Conservation (phyloP, 2,113 vertebrate genomes). For the Thamnophis sirtalis region DNA sequence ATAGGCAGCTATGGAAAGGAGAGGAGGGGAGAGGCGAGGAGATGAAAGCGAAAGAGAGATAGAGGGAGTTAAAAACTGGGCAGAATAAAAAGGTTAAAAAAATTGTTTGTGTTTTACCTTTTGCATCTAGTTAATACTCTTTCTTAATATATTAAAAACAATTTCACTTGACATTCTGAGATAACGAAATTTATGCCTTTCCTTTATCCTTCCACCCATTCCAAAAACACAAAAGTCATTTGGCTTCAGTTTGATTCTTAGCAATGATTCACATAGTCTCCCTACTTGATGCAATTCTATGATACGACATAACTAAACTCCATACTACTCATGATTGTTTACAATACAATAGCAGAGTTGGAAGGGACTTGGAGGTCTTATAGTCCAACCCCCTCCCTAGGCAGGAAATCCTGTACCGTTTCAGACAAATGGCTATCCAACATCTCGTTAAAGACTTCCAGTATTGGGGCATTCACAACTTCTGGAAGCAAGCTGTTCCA, state of each 20-base stretch:
- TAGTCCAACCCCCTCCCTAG: too few species aligned
- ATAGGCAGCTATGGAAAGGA: neutral
- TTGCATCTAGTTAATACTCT: neutral
- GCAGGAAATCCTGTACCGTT: too few species aligned
- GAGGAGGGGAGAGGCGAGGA: neutral
- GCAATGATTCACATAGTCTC: neutral
- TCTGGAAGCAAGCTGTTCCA: too few species aligned
- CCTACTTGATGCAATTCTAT: neutral
- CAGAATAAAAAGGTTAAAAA: neutral
- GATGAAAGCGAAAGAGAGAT: neutral
- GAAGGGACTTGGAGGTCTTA: too few species aligned
- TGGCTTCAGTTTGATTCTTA: neutral
- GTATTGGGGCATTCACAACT: too few species aligned
- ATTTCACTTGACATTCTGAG: neutral
- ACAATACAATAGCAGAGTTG: too few species aligned
- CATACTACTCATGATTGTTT: neutral
- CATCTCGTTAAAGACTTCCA: too few species aligned
- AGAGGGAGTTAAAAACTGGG: neutral
- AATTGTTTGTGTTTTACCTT: neutral
- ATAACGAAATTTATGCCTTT: neutral
- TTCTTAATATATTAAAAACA: neutral
- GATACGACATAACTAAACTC: neutral
- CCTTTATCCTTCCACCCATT: neutral
- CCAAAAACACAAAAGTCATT: neutral
- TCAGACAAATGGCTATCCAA: too few species aligned